Conservation (phyloP, 2,113 vertebrate genomes). For the zebrafish (Danio rerio) region GRCz12tu NC_133176.1:10901501-10902000, state of each 20-base stretch:
- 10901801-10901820: background rate
- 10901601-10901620: background rate
- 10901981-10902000: background rate
- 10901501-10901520: no score
- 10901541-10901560: background rate
- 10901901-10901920: background rate
- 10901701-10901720: background rate
- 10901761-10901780: no score
- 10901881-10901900: background rate
- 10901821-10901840: background rate
- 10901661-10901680: background rate
- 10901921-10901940: background rate
- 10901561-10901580: background rate
- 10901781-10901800: no score
- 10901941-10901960: background rate
- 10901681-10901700: background rate
- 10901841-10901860: background rate
- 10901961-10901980: background rate
- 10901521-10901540: no score
- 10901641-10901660: no score
- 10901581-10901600: background rate
- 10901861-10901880: no score
- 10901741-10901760: no score
- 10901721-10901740: no score
- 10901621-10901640: background rate